Percentiles rank a stretch among this genome's conserved stretches.
Evolutionary conservation across 2,888 invertebrate genomes (phyloP).

Genomic region (Hypselothyrea guttata): DNA sequence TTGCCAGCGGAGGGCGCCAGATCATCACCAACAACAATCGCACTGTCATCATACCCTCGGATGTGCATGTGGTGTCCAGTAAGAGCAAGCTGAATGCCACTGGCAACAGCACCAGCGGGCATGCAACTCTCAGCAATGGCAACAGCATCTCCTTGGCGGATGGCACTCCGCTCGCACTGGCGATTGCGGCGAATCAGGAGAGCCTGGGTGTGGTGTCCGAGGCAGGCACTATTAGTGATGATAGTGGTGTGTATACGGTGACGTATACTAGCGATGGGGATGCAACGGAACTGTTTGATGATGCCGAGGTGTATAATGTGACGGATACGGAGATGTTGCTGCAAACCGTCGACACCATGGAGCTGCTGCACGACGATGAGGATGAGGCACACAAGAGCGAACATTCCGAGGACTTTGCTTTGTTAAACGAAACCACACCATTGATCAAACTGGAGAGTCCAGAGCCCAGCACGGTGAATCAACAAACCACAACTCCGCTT

Average conservation of each 20-base stretch:
- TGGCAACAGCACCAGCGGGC: slow-evolving; percentile 16
- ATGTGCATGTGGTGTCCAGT: slow-evolving; percentile 76
- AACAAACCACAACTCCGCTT: slow-evolving; percentile 86
- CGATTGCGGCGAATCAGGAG: slow-evolving; percentile 78
- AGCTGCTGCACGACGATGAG: slow-evolving; percentile 86
- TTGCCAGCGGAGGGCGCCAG: slow-evolving; percentile 83
- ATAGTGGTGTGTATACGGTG: slow-evolving; percentile 85
- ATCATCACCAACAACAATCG: slow-evolving; percentile 81
- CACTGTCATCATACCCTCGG: slow-evolving; percentile 81
- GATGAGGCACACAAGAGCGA: slow-evolving; percentile 56
- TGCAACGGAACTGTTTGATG: slow-evolving; percentile 83
- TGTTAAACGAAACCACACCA: slow-evolving; percentile 53
- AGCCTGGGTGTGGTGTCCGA: slow-evolving; percentile 60
- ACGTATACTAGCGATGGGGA: slow-evolving; percentile 85
- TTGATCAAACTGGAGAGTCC: slow-evolving; percentile 64
- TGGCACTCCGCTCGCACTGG: slow-evolving; percentile 80
- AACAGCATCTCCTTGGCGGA: slow-evolving; percentile 74
- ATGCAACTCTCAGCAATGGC: slow-evolving; percentile 25
- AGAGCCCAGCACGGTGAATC: slow-evolving; percentile 24
- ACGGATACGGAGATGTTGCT: slow-evolving; percentile 87
- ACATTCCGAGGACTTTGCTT: slow-evolving; percentile 76
- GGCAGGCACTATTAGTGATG: slow-evolving; percentile 74
- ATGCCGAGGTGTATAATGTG: slow-evolving; percentile 91
- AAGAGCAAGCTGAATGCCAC: slow-evolving; percentile 61
- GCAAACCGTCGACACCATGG: slow-evolving; percentile 86